Evolutionary conservation across 2,113 vertebrate genomes (phyloP), one percentile per base, ranked within the genome.

Genomic region (Potamarius usumacintae): DNA sequence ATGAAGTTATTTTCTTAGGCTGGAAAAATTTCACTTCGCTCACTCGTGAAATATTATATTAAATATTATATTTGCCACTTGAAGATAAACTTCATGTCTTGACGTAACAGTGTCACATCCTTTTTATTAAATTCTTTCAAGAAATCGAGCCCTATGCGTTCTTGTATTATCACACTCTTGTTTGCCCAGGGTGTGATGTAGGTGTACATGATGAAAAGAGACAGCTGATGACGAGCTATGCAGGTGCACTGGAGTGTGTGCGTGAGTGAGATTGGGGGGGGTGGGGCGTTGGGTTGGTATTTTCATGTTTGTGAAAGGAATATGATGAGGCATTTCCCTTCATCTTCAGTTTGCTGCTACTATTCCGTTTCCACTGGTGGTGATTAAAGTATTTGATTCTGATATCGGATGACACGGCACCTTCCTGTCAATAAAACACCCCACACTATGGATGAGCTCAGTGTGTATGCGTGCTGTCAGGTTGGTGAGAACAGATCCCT

Each of bases 381-480:
- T 42, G 42, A 42, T 42, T 42, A 42, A 42, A 42, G 42, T 42
- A 76, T 55, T 58, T 74, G 17, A 18, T 42, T 42, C 42, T 42
- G 42, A 72, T 34, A 25, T 55, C 20, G 25, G 82, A 85, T 85
- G 76, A 48, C 9, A 34, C 8, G 9, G 58, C 53, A n/a, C 48
- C 84, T 58, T 88, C 53, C 84, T 84, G 72, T 34, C 6, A 25
- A 11, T 86, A 53, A 83, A 50, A 82, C 22, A 48, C 30, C 14
- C 55, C 5, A 20, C 17, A 9, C 63, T 83, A 17, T 57, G 55
- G 84, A 90, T 90, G 50, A 62, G 10, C 52, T 89, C 83, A 53
- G 89, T 94, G 90, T 90, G 91, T 89, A 93, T 91, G 92, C 90
- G 89, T 71, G 30, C 2, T 72, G 48, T 42, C 57, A 79, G 5